phyloP scores from a whole-genome alignment of 1,140 invertebrate genomes.

The Nasonia longicornis region DNA sequence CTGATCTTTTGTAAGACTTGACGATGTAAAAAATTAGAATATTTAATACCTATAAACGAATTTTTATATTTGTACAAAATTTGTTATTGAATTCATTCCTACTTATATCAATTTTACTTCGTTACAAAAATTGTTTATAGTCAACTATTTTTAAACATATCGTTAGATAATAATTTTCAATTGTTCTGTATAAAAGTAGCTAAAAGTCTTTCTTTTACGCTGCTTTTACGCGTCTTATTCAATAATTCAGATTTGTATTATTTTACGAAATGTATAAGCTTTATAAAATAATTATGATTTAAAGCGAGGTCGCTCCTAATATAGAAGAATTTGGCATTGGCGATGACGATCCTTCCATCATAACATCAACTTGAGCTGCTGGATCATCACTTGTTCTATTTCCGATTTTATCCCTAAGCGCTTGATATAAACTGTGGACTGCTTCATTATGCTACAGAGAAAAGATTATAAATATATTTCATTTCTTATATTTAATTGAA shows the following conservation, averaged over 20 bases:
- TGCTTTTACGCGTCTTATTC: too few relatives aligned
- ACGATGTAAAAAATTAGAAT: slow-evolving; percentile 27
- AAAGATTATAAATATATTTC: slow-evolving; percentile 50
- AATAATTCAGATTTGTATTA: too few relatives aligned
- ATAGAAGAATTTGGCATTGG: slow-evolving; percentile 88
- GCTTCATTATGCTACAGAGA: slow-evolving; percentile 84
- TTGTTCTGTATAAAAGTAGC: background rate
- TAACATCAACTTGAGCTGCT: slow-evolving; percentile 71
- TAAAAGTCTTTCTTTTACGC: too few relatives aligned
- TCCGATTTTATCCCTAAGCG: slow-evolving; percentile 83
- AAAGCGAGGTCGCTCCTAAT: slow-evolving; percentile 65
- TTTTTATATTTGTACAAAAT: slow-evolving; percentile 37
- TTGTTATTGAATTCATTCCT: slow-evolving; percentile 27
- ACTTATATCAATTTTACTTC: background rate
- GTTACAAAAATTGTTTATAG: slow-evolving; percentile 14
- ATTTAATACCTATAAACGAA: slow-evolving; percentile 16
- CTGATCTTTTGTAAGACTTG: slow-evolving; percentile 16
- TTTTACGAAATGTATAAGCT: too few relatives aligned
- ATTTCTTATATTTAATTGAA: slow-evolving; percentile 6
- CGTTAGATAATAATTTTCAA: background rate
- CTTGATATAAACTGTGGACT: slow-evolving; percentile 83
- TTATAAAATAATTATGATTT: background rate
- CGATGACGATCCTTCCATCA: slow-evolving; percentile 83
- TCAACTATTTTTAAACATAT: background rate
- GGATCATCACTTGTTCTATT: slow-evolving; percentile 75